Percentiles rank a stretch among this genome's conserved stretches.
phyloP scores from a whole-genome alignment of 2,888 invertebrate genomes.

The Caradrina clavipalpis region DNA sequence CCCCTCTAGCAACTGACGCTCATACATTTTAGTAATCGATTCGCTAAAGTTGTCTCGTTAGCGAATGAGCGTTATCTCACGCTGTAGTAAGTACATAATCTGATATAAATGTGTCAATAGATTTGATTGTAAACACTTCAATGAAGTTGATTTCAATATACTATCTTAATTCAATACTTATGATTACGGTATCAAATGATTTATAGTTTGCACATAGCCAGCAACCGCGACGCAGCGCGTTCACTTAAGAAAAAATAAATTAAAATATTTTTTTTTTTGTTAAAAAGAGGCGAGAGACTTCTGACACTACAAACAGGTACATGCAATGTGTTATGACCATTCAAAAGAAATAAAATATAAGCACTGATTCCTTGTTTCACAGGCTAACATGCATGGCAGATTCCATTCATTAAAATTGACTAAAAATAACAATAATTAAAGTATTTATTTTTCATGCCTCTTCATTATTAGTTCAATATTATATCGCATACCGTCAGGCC shows the following conservation, averaged over 20 bases:
- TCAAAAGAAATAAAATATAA: slow-evolving; percentile 78
- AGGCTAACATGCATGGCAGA: slow-evolving; percentile 64
- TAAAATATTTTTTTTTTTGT: slow-evolving; percentile 3
- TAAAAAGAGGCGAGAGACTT: slow-evolving; percentile 74
- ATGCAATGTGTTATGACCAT: slow-evolving; percentile 83
- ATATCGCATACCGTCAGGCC: slow-evolving; percentile 19
- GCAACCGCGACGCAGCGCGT: slow-evolving; percentile 6
- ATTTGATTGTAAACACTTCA: slow-evolving; percentile 40
- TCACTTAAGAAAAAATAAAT: slow-evolving; percentile 8
- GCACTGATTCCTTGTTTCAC: slow-evolving; percentile 56
- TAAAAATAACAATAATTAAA: slow-evolving; percentile 26
- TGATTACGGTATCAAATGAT: slow-evolving; percentile 9
- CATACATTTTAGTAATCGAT: not conserved
- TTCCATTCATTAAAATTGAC: slow-evolving; percentile 31
- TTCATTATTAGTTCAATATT: slow-evolving; percentile 37
- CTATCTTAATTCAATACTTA: slow-evolving; percentile 21
- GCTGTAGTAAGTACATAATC: slow-evolving; percentile 18
- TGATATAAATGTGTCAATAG: slow-evolving; percentile 32
- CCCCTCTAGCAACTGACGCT: slow-evolving; percentile 61
- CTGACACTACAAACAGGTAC: slow-evolving; percentile 75
- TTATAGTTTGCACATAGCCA: slow-evolving; percentile 14
- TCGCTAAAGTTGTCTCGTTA: slow-evolving; percentile 2
- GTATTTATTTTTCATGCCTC: slow-evolving; percentile 45
- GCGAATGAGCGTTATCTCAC: slow-evolving; percentile 18
- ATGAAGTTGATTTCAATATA: not conserved